Base-by-base conservation (phyloP, 2,113 vertebrate genomes). In the Bostrychus sinensis region DNA sequence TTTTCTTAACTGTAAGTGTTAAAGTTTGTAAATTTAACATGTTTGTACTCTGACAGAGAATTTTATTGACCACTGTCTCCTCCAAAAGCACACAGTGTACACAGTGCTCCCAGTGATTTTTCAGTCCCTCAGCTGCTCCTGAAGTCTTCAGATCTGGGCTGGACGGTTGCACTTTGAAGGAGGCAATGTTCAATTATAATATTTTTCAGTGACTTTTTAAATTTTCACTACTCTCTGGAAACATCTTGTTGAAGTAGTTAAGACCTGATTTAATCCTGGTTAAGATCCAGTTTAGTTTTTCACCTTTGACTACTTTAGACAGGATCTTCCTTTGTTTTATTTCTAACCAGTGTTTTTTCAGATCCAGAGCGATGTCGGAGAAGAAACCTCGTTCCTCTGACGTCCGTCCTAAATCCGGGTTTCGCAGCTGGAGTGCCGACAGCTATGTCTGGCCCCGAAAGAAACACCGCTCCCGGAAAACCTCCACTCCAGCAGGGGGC, bases 381-480 rank as follows among this genome's bases (percentile, higher is more conserved):
- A 90, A 86, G 76, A 91, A 88, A 5, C 58, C 85, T 14, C 89
- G 92, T 80, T 91, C 86, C 0, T 57, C 91, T 1, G 96, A 96
- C 19, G 92, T 95, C 1, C 93, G 94, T 36, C 95, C 96, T 53
- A 98, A 97, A 80, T 63, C 58, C 28, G 93, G 91, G 76, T 88
- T 91, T 82, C 92, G 96, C 54, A 97, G 96, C 80, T 94, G 95
- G 87, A 98, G 95, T 2, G 95, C 94, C 0, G 97, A 98, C 89
- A 96, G 97, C 16, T 96, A 96, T 0, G 91, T 94, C 7, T 97
- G 97, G 94, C 93, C 92, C 39, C 92, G 94, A 4, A 98, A 97
- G 88, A 98, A 97, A 56, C 92, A 94, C 75, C 93, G 92, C 7
- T 92, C 91, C 28, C 91, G 91, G 56, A 92, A 81, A 0, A 94